Conservation (phyloP, 2,888 invertebrate genomes). For the Agonum fuliginosum region DNA sequence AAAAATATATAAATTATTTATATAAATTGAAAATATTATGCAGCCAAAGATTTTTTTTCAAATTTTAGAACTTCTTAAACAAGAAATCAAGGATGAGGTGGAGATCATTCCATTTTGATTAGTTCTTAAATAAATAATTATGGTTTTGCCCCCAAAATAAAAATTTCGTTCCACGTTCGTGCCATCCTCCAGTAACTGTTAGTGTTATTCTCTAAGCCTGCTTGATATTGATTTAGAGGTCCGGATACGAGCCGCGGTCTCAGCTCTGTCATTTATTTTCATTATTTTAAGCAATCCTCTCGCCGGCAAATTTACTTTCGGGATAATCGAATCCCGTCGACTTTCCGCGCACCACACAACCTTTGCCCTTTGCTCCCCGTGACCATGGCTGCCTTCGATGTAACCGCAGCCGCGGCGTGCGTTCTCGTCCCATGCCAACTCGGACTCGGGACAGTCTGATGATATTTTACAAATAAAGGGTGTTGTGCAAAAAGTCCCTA, state of each 20-base stretch:
- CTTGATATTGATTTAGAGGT: slow-evolving; percentile 59
- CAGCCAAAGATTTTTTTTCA: no score
- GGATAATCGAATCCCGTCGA: slow-evolving; percentile 57
- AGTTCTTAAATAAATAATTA: no score
- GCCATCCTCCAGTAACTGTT: neutral
- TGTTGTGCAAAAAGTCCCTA: no score
- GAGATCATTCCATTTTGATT: no score
- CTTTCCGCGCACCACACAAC: slow-evolving; percentile 26
- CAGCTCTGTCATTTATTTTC: slow-evolving; percentile 59
- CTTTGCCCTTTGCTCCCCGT: slow-evolving; percentile 16
- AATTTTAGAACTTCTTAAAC: no score
- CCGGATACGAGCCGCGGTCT: slow-evolving; percentile 55
- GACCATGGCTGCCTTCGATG: neutral
- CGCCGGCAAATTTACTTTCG: slow-evolving; percentile 57
- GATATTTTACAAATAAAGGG: no score
- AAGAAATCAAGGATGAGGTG: no score
- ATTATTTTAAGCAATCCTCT: slow-evolving; percentile 59
- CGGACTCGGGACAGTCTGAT: no score
- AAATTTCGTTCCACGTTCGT: neutral
- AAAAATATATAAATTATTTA: no score
- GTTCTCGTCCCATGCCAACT: no score
- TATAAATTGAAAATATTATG: no score
- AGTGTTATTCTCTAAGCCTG: slow-evolving; percentile 49
- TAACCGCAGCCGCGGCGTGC: no score
- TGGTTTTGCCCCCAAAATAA: neutral